Base-by-base conservation (phyloP, 2,797 vertebrate genomes). In the Anabas testudineus region DNA sequence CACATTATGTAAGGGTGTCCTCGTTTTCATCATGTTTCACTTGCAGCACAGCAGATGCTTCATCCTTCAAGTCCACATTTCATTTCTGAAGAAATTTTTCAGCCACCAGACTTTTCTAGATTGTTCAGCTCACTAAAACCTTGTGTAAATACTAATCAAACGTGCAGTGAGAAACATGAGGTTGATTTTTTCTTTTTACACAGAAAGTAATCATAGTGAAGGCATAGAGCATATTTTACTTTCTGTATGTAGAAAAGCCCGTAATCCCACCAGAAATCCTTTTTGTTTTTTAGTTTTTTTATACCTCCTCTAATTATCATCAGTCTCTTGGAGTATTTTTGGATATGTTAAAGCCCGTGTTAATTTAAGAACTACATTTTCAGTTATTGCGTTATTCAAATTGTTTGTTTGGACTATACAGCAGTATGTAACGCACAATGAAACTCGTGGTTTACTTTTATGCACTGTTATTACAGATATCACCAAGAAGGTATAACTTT, bases 1-100 rank as follows among this genome's bases (percentile, higher is more conserved):
- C 59, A 65, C 26, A 60, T 91, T 90, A 91, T 86, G 59, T 87
- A 90, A 91, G 78, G 62, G 3, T 78, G 71, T 71, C 74, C 82
- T 83, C 34, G 1, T 85, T 88, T 77, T 46, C 64, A 51, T 37
- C 30, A n/a, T 62, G 60, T 75, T 83, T 46, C 59, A 39, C 21
- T 43, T 71, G 32, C 47, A 54, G 65, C 46, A 10, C 15, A 15
- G 22, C 71, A 76, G 59, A 56, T 62, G 34, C 45, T 39, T 6
- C 39, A 54, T 59, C 58, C 32, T 74, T 63, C 14, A 58, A 72
- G 28, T 58, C 34, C 48, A 73, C 2, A 0, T 48, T 74, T 41
- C 21, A 18, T 32, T 18, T 24, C 55, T 74, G 22, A 61, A 49
- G 19, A 8, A 19, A 51, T 39, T 65, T 69, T 66, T 32, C 51